A percentile compares a stretch with the other conserved stretches of the same genome.
Conservation (phyloP, 2,113 vertebrate species). For the Laticauda colubrina region DNA sequence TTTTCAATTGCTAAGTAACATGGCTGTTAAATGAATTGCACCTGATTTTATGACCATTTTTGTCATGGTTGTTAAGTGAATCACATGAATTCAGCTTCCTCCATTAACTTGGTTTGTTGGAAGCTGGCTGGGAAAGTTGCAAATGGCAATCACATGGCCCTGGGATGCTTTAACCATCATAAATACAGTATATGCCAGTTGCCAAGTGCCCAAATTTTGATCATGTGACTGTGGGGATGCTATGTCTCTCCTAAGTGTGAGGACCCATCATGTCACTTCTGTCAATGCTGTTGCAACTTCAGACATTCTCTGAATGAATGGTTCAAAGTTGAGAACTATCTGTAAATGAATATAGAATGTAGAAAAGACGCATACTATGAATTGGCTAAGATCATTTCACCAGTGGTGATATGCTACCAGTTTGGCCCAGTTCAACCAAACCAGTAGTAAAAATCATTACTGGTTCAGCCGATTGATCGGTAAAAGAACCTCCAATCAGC, state of each 20-base stretch:
- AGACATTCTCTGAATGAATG: background rate
- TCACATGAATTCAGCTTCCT: background rate
- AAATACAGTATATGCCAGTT: background rate
- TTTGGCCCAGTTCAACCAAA: too few species aligned
- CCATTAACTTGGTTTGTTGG: background rate
- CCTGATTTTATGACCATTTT: background rate
- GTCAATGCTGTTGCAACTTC: background rate
- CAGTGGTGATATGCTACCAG: too few species aligned
- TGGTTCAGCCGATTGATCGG: too few species aligned
- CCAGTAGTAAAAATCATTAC: too few species aligned
- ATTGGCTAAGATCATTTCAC: background rate
- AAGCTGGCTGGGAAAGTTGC: background rate
- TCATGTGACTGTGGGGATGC: background rate
- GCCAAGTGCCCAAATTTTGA: background rate
- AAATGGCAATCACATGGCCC: background rate
- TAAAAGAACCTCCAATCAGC: too few species aligned
- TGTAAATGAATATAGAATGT: background rate
- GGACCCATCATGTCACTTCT: background rate
- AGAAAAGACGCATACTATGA: background rate
- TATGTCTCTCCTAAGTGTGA: background rate
- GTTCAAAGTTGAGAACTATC: background rate
- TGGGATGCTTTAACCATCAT: background rate
- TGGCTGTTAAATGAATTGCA: background rate
- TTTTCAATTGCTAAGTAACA: background rate
- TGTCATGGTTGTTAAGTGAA: background rate